A percentile compares a stretch with the other conserved stretches of the same genome.
Conservation (phyloP, 2,888 invertebrate species). For the Drosophila dives region DNA sequence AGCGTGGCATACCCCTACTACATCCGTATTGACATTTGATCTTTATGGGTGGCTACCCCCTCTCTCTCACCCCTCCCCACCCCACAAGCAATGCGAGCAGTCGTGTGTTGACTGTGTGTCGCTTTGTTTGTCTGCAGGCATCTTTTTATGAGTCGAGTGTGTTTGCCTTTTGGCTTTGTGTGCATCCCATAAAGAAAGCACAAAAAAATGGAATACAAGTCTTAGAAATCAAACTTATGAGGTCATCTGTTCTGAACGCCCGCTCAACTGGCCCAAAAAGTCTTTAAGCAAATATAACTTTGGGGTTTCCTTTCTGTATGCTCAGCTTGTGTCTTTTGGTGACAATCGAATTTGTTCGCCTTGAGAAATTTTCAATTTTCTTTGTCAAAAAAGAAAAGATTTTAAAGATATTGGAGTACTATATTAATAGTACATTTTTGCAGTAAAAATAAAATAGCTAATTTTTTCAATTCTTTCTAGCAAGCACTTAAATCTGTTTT, state of each 20-base stretch:
- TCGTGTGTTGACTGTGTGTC: slow-evolving; percentile 64
- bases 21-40: slow-evolving; percentile 83
- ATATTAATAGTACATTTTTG: too few species aligned
- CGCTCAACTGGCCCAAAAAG: slow-evolving; percentile 63
- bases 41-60: slow-evolving; percentile 76
- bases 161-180: slow-evolving; percentile 85
- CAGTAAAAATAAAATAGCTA: too few species aligned
- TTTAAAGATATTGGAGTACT: not conserved
- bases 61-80: not conserved
- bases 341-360: slow-evolving; percentile 35
- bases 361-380: not conserved
- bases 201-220: slow-evolving; percentile 51
- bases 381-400: not conserved
- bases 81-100: not conserved
- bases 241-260: slow-evolving; percentile 83
- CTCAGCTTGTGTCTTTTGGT: slow-evolving; percentile 8
- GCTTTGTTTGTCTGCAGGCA: slow-evolving; percentile 83
- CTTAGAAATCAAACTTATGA: slow-evolving; percentile 83
- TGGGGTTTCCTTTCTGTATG: not conserved
- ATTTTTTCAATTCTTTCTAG: too few species aligned
- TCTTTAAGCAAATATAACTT: slow-evolving; percentile 74
- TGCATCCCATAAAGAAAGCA: slow-evolving; percentile 82
- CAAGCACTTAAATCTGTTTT: too few species aligned
- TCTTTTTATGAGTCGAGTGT: slow-evolving; percentile 85
- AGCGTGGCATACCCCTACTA: slow-evolving; percentile 15